phyloP scores from a whole-genome alignment of 2,888 invertebrate species.

The Nesidiocoris tenuis region DNA sequence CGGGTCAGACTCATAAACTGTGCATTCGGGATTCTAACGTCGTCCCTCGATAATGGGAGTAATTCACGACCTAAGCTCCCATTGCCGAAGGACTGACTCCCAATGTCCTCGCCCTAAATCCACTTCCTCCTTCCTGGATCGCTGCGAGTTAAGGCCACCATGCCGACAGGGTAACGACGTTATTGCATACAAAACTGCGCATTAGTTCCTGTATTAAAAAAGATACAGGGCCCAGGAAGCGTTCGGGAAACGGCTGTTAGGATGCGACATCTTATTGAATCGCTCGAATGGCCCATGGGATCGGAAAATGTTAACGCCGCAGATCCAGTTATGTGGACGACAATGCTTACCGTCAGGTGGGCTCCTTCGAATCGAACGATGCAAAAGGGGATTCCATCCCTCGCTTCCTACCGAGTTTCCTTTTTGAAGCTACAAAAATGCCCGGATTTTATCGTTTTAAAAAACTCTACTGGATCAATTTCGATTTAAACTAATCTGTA shows the following conservation, averaged over 20 bases:
- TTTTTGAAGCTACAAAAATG: no score
- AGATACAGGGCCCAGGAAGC: background rate
- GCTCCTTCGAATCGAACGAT: no score
- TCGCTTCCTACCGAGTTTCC: no score
- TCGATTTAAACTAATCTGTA: no score
- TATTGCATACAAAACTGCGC: background rate
- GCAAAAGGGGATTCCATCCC: no score
- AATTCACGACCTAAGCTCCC: slow-evolving; percentile 32
- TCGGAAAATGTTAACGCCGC: background rate
- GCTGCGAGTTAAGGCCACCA: background rate
- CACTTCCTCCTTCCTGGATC: slow-evolving; percentile 16
- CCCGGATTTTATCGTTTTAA: no score
- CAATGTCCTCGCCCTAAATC: slow-evolving; percentile 34
- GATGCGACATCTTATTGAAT: background rate
- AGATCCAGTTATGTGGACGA: no score
- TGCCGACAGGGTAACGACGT: background rate
- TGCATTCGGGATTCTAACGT: slow-evolving; percentile 28
- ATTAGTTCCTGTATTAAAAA: background rate
- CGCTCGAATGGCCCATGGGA: background rate
- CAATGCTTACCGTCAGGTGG: no score
- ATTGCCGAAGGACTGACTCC: slow-evolving; percentile 32
- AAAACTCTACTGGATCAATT: no score
- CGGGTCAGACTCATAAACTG: slow-evolving; percentile 22
- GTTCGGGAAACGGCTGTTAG: background rate
- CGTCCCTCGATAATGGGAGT: slow-evolving; percentile 33